These are phyloP conservation scores for Hyphantria cunea DNA, from an alignment of 1,140 invertebrate genomes.

Conservation along the genomic window DNA sequence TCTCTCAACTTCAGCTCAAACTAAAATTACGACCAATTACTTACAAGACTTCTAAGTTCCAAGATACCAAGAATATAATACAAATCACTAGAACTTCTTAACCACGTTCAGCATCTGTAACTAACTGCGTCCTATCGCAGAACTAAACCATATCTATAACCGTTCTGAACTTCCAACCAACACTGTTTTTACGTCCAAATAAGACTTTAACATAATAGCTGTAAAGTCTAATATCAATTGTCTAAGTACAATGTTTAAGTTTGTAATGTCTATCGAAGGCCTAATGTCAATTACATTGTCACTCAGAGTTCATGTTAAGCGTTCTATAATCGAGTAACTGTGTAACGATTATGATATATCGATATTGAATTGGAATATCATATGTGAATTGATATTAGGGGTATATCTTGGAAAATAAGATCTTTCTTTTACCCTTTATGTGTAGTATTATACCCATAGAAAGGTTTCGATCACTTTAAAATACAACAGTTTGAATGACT, in stretches of 20 bases:
- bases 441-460: too few relatives aligned
- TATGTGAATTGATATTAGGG: constrained; percentile 16
- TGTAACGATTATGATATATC: constrained; percentile 20
- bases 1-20: too few relatives aligned
- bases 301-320: constrained; percentile 35
- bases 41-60: constrained; percentile 14
- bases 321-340: constrained; percentile 36
- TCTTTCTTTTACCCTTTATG: too few relatives aligned
- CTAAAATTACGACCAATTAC: constrained; percentile 4
- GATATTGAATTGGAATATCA: constrained; percentile 23
- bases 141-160: constrained; percentile 36
- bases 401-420: neutral
- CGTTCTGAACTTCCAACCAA: constrained; percentile 37
- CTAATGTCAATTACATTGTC: constrained; percentile 51
- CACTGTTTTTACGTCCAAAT: constrained; percentile 31
- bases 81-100: constrained; percentile 35
- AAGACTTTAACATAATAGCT: constrained; percentile 29
- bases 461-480: too few relatives aligned
- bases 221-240: constrained; percentile 37
- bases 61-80: constrained; percentile 34
- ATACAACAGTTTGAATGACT: too few relatives aligned
- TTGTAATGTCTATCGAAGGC: constrained; percentile 18
- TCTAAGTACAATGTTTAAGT: constrained; percentile 13
- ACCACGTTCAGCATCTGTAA: constrained; percentile 39
- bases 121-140: constrained; percentile 35